Conservation (phyloP, 2,888 invertebrate genomes). For the Yponomeuta malinellus region DNA sequence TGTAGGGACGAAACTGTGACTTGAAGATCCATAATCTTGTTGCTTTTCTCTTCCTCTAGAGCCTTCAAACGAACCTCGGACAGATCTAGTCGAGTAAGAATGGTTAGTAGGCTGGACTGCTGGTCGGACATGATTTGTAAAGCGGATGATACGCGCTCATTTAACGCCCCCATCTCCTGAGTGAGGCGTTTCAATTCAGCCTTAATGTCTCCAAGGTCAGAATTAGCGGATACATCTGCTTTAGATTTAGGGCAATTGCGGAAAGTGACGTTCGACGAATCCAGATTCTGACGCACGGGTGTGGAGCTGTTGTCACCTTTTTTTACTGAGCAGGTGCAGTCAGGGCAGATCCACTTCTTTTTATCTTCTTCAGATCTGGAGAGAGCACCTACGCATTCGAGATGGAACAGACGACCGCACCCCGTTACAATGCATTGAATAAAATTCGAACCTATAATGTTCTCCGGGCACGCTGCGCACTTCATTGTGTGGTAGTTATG, state of each 20-base stretch:
- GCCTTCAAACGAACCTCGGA: background rate
- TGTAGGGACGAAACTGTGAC: background rate
- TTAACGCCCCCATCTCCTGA: background rate
- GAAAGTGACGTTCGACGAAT: background rate
- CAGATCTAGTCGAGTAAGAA: background rate
- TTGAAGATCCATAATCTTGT: background rate
- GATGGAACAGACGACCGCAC: background rate
- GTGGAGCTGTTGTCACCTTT: background rate
- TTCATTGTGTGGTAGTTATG: background rate
- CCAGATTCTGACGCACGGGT: background rate
- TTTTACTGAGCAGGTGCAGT: slow-evolving; percentile 4
- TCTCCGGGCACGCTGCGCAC: slow-evolving; percentile 3
- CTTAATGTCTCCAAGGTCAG: background rate
- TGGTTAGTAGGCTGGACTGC: background rate
- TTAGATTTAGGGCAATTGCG: background rate
- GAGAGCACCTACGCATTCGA: background rate
- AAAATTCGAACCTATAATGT: slow-evolving; percentile 1
- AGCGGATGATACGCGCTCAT: background rate
- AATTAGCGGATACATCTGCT: background rate
- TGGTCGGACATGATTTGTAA: background rate
- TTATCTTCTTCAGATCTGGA: background rate
- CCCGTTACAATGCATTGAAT: background rate
- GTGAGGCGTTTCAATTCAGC: background rate
- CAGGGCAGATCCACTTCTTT: slow-evolving; percentile 6
- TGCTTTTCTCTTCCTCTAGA: background rate